phyloP scores from a whole-genome alignment of 2,797 vertebrate species.

The Periophthalmus magnuspinnatus region DNA sequence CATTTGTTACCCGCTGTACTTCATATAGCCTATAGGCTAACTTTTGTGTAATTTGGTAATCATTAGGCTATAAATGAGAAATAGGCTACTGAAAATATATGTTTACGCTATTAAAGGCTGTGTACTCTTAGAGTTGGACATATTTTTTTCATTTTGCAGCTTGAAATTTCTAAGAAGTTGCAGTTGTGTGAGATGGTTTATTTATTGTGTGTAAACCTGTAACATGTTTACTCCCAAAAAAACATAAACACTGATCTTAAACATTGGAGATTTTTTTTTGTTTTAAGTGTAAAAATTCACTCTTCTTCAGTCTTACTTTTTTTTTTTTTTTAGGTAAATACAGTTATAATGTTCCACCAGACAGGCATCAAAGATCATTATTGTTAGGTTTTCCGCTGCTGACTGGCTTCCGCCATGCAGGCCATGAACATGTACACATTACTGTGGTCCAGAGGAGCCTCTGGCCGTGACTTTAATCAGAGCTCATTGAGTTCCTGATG shows the following conservation, averaged over 20 bases:
- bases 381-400: conserved; percentile 36
- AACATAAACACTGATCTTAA: not conserved
- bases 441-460: conserved; percentile 33
- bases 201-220: not conserved
- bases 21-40: too few relatives aligned
- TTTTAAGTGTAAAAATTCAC: not conserved
- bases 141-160: not conserved
- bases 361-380: conserved; percentile 18
- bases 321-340: conserved; percentile 1
- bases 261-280: not conserved
- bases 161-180: not conserved
- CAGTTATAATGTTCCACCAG: not conserved
- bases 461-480: conserved; percentile 58
- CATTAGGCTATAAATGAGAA: too few relatives aligned
- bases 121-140: not conserved
- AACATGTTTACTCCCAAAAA: not conserved
- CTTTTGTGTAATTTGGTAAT: too few relatives aligned
- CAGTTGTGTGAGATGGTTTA: not conserved
- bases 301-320: not conserved
- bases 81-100: too few relatives aligned
- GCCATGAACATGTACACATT: conserved; percentile 24
- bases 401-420: conserved; percentile 20
- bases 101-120: too few relatives aligned
- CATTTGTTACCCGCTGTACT: not conserved
- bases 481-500: conserved; percentile 51